A percentile compares a stretch with the other conserved stretches of the same genome.
Evolutionary conservation across 1,140 invertebrate genomes (phyloP).

Genomic region (Mizuhopecten yessoensis): DNA sequence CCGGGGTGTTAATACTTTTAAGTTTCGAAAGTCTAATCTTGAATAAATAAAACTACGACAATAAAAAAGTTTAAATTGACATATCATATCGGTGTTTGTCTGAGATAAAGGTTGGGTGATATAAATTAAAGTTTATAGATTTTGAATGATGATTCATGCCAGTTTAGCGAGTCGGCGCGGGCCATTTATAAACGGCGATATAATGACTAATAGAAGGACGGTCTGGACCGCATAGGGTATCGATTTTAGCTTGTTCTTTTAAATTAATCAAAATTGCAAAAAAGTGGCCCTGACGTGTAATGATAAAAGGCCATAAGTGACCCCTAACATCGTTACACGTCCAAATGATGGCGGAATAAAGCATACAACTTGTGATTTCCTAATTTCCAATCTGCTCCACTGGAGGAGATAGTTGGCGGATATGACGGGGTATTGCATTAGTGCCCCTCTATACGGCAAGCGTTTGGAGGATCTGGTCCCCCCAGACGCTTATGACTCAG

Average conservation of each 20-base stretch:
- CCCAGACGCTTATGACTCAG: neutral
- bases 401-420: neutral
- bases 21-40: neutral
- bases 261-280: constrained; percentile 36
- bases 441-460: neutral
- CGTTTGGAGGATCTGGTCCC: neutral
- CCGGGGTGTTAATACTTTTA: too few relatives aligned
- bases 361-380: neutral
- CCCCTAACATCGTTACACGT: constrained; percentile 12
- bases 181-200: neutral
- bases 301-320: constrained; percentile 38
- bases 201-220: neutral
- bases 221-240: neutral
- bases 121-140: constrained; percentile 9
- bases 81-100: neutral
- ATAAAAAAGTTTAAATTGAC: neutral
- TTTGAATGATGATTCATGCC: constrained; percentile 13
- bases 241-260: constrained; percentile 34
- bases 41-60: neutral
- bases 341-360: constrained; percentile 12
- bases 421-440: neutral
- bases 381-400: constrained; percentile 8
- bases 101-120: neutral
- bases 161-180: neutral
- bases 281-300: neutral